Evolutionary conservation across 2,797 vertebrate species (phyloP).

Genomic region (Hozukius guyotensis): DNA sequence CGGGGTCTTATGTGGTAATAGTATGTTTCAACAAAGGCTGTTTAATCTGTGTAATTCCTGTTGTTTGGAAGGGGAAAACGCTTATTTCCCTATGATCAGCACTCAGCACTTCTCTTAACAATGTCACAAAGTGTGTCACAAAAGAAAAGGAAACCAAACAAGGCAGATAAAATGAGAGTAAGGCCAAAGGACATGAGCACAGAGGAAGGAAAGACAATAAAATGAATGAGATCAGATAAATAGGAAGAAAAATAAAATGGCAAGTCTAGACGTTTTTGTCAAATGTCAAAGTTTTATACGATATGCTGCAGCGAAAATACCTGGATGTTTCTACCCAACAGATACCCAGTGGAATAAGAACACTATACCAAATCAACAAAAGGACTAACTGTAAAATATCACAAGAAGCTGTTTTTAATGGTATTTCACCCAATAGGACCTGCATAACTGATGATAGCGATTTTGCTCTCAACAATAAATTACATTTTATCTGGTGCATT

Average conservation of each 20-base stretch:
- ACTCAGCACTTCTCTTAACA: not conserved
- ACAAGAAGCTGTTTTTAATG: not conserved
- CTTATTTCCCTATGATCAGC: conserved; percentile 65
- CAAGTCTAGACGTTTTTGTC: not conserved
- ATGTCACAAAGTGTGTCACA: too few relatives aligned
- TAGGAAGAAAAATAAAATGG: not conserved
- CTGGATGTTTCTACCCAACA: not conserved
- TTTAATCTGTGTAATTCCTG: conserved; percentile 77
- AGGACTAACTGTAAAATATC: not conserved
- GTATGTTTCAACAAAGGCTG: conserved; percentile 76
- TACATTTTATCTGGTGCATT: not conserved
- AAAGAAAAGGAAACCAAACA: too few relatives aligned
- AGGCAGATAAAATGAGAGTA: too few relatives aligned
- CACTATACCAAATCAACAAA: not conserved
- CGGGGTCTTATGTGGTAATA: conserved; percentile 75
- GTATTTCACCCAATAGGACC: not conserved
- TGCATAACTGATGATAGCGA: not conserved
- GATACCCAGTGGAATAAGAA: not conserved
- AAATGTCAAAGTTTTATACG: not conserved
- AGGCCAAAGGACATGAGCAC: too few relatives aligned
- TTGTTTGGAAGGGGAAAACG: conserved; percentile 63
- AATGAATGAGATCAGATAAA: not conserved
- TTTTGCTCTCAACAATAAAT: conserved; percentile 6
- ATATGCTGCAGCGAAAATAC: not conserved
- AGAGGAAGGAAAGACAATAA: too few relatives aligned